Conservation (phyloP, 2,113 vertebrate species). For the Pelecanus crispus region DNA sequence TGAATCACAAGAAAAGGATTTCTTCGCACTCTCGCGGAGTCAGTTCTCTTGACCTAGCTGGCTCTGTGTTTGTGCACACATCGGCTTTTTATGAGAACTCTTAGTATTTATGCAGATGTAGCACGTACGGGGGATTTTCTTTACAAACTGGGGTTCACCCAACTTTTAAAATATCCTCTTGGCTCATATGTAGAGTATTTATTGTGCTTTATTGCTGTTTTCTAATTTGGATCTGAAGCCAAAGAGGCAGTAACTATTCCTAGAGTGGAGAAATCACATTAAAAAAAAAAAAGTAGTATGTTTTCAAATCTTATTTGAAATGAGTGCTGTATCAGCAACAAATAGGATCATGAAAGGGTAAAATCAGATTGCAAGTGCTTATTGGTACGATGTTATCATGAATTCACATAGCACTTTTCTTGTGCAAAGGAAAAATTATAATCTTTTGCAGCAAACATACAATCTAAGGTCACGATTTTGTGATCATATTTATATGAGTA, state of each 20-base stretch:
- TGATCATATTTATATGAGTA: fast-evolving
- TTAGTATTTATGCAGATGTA: neutral
- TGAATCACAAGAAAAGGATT: neutral
- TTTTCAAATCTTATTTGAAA: neutral
- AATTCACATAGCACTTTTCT: neutral
- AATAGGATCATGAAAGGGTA: neutral
- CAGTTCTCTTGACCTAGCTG: neutral
- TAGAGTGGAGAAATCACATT: neutral
- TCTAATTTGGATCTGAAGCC: neutral
- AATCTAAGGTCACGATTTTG: neutral
- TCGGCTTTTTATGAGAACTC: neutral
- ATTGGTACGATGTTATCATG: neutral
- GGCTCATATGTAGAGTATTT: neutral
- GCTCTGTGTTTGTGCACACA: fast-evolving
- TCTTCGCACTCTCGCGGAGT: fast-evolving
- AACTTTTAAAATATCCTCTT: neutral
- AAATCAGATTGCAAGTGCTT: neutral
- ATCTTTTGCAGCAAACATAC: neutral
- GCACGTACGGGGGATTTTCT: neutral
- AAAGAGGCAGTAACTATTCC: neutral
- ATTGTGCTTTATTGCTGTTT: neutral
- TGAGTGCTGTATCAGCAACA: neutral
- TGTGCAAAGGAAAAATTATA: neutral
- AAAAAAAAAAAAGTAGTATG: neutral
- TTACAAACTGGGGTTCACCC: neutral